These are phyloP conservation scores for Mallotus villosus DNA, from an alignment of 2,797 vertebrate genomes.

Conservation along the genomic window DNA sequence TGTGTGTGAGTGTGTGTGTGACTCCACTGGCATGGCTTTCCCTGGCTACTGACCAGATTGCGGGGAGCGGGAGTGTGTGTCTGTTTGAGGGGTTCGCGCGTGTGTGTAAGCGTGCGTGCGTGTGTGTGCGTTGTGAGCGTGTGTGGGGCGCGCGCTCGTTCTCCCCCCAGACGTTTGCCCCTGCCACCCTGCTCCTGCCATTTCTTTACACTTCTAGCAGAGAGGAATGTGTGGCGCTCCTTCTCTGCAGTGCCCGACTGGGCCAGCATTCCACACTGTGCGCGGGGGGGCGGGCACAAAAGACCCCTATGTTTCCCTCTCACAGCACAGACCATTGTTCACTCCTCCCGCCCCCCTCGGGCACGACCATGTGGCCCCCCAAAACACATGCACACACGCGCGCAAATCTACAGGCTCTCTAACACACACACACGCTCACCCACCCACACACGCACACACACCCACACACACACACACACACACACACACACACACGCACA, in stretches of 20 bases:
- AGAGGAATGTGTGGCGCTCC: constrained; percentile 82
- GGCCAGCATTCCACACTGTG: constrained; percentile 79
- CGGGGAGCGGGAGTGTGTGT: constrained; percentile 31
- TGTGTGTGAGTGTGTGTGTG: constrained; percentile 45
- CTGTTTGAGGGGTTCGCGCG: constrained; percentile 30
- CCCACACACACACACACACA: not conserved
- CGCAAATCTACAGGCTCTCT: constrained; percentile 26
- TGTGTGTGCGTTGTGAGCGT: constrained; percentile 3
- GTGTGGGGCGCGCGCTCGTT: too few species aligned
- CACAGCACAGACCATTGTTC: constrained; percentile 46
- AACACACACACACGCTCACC: constrained; percentile 2
- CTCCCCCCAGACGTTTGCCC: constrained; percentile 54
- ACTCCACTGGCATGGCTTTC: constrained; percentile 61
- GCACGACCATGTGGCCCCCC: constrained; percentile 35
- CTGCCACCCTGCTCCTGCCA: not conserved
- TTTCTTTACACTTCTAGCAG: constrained; percentile 69
- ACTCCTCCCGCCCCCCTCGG: constrained; percentile 50
- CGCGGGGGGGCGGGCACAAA: constrained; percentile 15
- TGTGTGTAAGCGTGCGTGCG: constrained; percentile 17
- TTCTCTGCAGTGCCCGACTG: constrained; percentile 68
- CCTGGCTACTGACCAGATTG: constrained; percentile 62
- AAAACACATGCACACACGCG: constrained; percentile 10
- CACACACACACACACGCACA: too few species aligned
- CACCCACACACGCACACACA: not conserved
- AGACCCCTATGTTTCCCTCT: not conserved